Evolutionary conservation across 2,113 vertebrate genomes (phyloP), one percentile per base, ranked within the genome.

Genomic region (Uropsilus gracilis): DNA sequence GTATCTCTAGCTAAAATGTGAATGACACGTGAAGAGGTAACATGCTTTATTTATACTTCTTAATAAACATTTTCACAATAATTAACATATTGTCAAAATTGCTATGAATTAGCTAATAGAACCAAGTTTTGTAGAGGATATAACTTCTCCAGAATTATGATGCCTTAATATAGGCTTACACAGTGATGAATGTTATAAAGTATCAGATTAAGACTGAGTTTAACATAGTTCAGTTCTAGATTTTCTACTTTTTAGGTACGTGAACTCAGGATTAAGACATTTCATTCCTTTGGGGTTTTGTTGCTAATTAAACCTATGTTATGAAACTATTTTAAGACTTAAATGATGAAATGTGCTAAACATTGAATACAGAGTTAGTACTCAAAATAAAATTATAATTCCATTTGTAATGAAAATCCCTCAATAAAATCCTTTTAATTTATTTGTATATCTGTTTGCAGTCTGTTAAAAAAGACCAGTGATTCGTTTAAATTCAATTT

Each of bases 161-260:
- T 13, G 4, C 1, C 16, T 4, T 68, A 42, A 6, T 17, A 7
- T 5, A n/a, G 24, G 0, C 9, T 20, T 30, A 9, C 0, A 48
- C 14, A 59, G 2, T 17, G 24, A 10, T 28, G 28, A 30, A 44
- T 34, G 44, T 4, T 39, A 24, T 64, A 26, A 73, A 4, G 11
- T 26, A 34, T 81, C 85, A 20, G 26, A n/a, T 6, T 39, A 22
- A 57, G 61, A 30, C 5, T 37, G 14, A 7, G 3, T 8, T 55
- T 61, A 80, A 72, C 0, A 0, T 42, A 37, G 3, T 0, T 28
- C n/a, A 37, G 3, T 9, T 91, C 39, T 63, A 26, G 0, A 39
- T 90, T 34, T 92, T 42, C 32, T 2, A 18, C 22, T 30, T 57
- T 63, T 7, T 16, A 64, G 8, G 12, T 34, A 2, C 44, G 26